Evolutionary conservation across 2,888 invertebrate species (phyloP), one percentile per base, ranked within the genome.

Genomic region (Synergus itoensis): DNA sequence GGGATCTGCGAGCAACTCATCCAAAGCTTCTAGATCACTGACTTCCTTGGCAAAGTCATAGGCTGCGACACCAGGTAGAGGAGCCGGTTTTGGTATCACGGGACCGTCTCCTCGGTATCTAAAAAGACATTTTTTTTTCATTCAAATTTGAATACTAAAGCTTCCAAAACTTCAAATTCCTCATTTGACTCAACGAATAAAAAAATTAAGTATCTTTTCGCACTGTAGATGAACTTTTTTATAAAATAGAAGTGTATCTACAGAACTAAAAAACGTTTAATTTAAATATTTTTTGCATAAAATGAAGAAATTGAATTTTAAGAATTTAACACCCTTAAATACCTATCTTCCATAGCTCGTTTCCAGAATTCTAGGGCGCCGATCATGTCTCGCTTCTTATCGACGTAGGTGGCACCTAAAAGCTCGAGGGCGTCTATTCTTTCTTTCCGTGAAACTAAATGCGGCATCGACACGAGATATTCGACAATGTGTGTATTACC

Each of bases 331-430:
- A 36, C 5, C 36, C 36, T 36, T 43, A 64, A 77, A 7, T 89
- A 96, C 96, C 98, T 96, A 89, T 97, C 96, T 82, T 96, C 95
- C 96, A 99, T 97, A 41, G 98, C 98, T 87, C 96, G 94, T 90
- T 96, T 96, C 99, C 99, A 99, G 81, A 97, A 94, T 81, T 95
- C 95, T 77, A 98, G 93, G 1, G 98, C 98, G 60, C 96, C 96
- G 80, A 97, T 95, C 96, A 98, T 98, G 92, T 99, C 98, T 86
- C 98, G 94, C 91, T 98, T 96, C 92, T 98, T 98, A 92, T 99
- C 99, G n/a, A 99, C 98, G 92, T 96, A 98, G 0, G 99, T 99
- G 3, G 99, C 98, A 5, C 99, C 99, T 64, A 99, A 93, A 67
- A 99, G 93, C 92, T 99, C 98, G 81, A 99, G 92, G 16, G 98